Conservation (phyloP, 1,140 invertebrate genomes). For the Brachionus sp. region DNA sequence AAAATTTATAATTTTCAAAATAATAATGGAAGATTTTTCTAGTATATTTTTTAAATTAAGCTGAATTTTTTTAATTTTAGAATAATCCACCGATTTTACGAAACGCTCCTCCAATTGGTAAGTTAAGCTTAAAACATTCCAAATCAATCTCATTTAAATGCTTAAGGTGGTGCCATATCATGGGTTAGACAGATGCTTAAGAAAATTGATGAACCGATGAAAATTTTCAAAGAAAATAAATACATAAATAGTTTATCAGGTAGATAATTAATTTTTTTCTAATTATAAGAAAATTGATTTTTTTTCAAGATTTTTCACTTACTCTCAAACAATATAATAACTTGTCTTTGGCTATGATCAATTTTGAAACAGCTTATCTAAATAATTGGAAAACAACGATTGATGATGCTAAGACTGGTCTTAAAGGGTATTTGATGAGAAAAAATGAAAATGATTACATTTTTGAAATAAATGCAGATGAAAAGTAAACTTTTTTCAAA, state of each 20-base stretch:
- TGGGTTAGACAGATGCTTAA: conserved; percentile 57
- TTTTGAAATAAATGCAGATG: conserved; percentile 58
- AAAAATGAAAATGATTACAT: conserved; percentile 54
- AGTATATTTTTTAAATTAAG: neutral
- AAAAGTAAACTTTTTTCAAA: conserved; percentile 49
- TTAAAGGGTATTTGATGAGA: conserved; percentile 56
- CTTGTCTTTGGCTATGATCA: conserved; percentile 55
- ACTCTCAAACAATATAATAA: conserved; percentile 56
- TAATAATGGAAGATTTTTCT: no score
- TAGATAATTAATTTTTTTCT: neutral
- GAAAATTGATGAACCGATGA: conserved; percentile 58
- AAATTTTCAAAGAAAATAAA: conserved; percentile 47
- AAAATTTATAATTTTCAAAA: no score
- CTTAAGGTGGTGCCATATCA: conserved; percentile 52
- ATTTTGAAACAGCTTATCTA: conserved; percentile 58
- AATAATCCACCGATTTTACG: conserved; percentile 53
- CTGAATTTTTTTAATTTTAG: neutral
- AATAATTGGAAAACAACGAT: conserved; percentile 56
- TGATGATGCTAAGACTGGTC: conserved; percentile 54
- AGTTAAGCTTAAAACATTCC: neutral
- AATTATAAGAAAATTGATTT: conserved; percentile 46
- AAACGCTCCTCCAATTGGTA: conserved; percentile 56
- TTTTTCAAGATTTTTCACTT: conserved; percentile 53
- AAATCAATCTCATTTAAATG: neutral
- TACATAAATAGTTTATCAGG: conserved; percentile 20